These are phyloP conservation scores for Phaethornis superciliosus DNA, from an alignment of 2,113 vertebrate species.

Conservation along the genomic window DNA sequence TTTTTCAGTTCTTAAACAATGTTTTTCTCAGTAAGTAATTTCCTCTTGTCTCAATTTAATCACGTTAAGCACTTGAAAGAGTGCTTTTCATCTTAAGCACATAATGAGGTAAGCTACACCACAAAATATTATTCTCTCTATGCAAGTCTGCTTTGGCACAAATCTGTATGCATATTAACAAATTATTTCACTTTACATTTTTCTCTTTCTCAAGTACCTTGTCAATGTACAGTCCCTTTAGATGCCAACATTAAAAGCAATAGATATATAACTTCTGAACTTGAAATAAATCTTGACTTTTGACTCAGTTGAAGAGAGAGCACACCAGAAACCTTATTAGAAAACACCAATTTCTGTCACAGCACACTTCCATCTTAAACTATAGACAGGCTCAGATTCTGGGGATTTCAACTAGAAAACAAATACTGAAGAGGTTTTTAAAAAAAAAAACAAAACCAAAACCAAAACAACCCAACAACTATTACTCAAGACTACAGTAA, in stretches of 20 bases:
- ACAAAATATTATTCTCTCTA: not conserved
- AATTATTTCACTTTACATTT: not conserved
- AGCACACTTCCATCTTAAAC: not conserved
- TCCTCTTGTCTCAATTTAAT: slow-evolving; percentile 15
- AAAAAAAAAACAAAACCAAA: not conserved
- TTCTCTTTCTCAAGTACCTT: not conserved
- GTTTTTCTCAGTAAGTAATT: not conserved
- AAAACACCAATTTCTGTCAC: not conserved
- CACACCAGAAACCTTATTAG: not conserved
- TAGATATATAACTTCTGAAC: not conserved
- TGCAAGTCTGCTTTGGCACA: not conserved
- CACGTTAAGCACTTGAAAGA: not conserved
- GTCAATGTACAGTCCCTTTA: not conserved
- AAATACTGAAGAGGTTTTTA: not conserved
- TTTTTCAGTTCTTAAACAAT: not conserved
- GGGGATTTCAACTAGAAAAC: not conserved
- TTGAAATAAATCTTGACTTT: not conserved
- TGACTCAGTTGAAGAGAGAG: not conserved
- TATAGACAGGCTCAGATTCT: not conserved
- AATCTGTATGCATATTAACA: not conserved
- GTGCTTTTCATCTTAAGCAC: slow-evolving; percentile 21
- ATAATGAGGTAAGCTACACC: not conserved
- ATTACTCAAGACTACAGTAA: not conserved
- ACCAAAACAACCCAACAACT: not conserved
- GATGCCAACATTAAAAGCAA: not conserved